Percentiles rank a stretch among this genome's conserved stretches.
Conservation (phyloP, 2,797 vertebrate species). For the Acridotheres tristis region DNA sequence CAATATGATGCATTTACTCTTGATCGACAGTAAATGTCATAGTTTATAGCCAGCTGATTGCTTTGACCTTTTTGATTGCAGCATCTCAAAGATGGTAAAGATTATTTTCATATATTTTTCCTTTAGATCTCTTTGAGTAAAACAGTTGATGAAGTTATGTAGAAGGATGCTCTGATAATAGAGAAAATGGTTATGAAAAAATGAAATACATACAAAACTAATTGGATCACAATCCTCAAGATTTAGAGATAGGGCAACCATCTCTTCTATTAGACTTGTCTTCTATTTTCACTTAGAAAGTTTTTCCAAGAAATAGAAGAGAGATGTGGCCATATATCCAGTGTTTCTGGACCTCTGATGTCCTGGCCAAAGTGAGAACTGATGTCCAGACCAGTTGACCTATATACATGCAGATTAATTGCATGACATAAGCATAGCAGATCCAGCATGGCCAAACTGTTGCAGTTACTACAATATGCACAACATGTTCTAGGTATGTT, state of each 20-base stretch:
- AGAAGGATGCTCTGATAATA: neutral
- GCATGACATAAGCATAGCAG: neutral
- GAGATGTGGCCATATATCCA: neutral
- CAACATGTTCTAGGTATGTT: neutral
- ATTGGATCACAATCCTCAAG: neutral
- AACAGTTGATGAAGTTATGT: neutral
- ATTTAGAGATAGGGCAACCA: neutral
- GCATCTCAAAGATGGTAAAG: slow-evolving; percentile 20
- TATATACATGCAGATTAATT: neutral
- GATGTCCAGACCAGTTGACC: neutral
- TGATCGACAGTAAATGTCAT: slow-evolving; percentile 60
- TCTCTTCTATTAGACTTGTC: neutral
- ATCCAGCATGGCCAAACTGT: neutral
- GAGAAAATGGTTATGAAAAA: neutral
- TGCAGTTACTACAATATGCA: neutral
- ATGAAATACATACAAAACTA: neutral
- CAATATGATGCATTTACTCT: slow-evolving; percentile 42
- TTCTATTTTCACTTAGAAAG: neutral
- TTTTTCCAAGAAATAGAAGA: neutral
- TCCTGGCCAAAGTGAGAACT: neutral
- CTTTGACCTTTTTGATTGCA: slow-evolving; percentile 26
- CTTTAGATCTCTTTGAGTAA: neutral
- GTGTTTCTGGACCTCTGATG: neutral
- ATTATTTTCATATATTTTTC: slow-evolving; percentile 3
- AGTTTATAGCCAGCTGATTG: slow-evolving; percentile 55